Evolutionary conservation across 1,140 invertebrate genomes (phyloP).

Genomic region (Procambarus clarkii): DNA sequence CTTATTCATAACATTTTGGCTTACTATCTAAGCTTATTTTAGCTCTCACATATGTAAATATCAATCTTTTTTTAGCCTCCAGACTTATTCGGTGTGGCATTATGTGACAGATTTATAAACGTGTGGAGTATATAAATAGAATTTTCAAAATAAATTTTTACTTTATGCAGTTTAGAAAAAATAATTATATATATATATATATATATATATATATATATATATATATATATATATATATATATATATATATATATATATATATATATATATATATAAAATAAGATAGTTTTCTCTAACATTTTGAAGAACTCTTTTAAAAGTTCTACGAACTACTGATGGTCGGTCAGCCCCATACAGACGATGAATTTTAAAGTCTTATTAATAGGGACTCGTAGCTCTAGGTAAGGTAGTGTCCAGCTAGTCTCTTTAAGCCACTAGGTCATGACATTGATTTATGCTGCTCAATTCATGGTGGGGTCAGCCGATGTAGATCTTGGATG

Average conservation of each 20-base stretch:
- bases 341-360: constrained; percentile 48
- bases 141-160: constrained; percentile 61
- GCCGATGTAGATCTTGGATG: constrained; percentile 1
- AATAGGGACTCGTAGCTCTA: constrained; percentile 34
- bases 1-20: constrained; percentile 54
- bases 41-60: constrained; percentile 65
- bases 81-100: constrained; percentile 64
- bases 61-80: constrained; percentile 52
- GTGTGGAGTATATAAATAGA: constrained; percentile 56
- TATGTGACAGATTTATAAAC: constrained; percentile 55
- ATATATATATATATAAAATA: constrained; percentile 19
- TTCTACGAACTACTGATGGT: constrained; percentile 59
- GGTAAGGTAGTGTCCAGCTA: constrained; percentile 3
- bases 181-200: constrained; percentile 43
- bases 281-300: constrained; percentile 66
- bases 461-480: constrained; percentile 54
- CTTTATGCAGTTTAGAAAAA: constrained; percentile 62
- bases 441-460: constrained; percentile 46
- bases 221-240: no score
- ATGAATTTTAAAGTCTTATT: constrained; percentile 58
- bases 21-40: constrained; percentile 54
- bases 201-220: neutral
- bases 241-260: no score
- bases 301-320: constrained; percentile 56
- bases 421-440: constrained; percentile 21